Evolutionary conservation across 2,797 vertebrate species (phyloP), one percentile per base, ranked within the genome.

Genomic region (Caiman crocodilus): DNA sequence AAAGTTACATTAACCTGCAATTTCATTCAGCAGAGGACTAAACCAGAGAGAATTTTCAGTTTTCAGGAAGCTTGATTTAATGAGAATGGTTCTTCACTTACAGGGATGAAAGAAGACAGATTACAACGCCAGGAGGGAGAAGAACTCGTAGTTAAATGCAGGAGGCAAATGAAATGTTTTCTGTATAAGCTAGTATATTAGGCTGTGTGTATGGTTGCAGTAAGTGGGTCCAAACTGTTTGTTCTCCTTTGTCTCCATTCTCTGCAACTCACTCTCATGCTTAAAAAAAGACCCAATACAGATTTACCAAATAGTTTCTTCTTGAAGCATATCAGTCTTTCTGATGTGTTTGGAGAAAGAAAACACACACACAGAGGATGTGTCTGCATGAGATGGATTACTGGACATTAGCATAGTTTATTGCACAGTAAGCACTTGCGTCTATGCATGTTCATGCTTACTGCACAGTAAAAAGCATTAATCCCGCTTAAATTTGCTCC

Each of bases 111-210:
- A 79, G 21, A 90, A n/a, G 77, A 84, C 61, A 87, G 77, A 76
- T 28, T 88, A 74, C 32, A 81, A 21, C 57, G 80, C 9, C 14
- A 87, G 42, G 79, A 91, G 75, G 74, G 60, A 79, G 87, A 76
- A 77, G 50, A 75, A 6, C 60, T 55, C 57, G 90, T 87, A 93
- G 69, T 80, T 89, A 75, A 58, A 17, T 0, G 0, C n/a, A 96
- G 55, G 20, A 80, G 74, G 59, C 58, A 89, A 87, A 81, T 75
- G 2, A 76, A 95, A 79, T 42, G 4, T 87, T 97, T 78, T 35
- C 28, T 35, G 57, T 96, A 55, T 76, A 61, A 84, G 3, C 30
- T 84, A 32, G 6, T 86, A 74, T 80, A 12, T 82, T 7, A 88
- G 21, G 9, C 63, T 84, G 35, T 8, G 57, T 0, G 1, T 76